Conservation (phyloP, 2,888 invertebrate genomes). For the Parnassius smintheus region DNA sequence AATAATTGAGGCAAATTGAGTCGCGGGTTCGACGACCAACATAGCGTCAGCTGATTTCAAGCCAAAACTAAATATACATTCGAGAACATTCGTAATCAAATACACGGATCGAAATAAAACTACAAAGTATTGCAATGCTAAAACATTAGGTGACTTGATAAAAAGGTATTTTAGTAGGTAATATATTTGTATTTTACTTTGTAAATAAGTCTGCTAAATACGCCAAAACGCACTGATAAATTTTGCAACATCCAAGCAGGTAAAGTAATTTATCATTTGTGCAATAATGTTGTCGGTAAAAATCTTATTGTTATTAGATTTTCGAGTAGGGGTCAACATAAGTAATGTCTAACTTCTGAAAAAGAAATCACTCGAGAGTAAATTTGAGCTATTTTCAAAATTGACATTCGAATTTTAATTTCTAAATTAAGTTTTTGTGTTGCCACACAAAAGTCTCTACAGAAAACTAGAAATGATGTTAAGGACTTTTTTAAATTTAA, state of each 20-base stretch:
- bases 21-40: constrained; percentile 27
- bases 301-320: too few species aligned
- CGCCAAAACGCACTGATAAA: background rate
- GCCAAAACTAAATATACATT: constrained; percentile 43
- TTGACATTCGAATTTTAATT: too few species aligned
- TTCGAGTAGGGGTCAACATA: too few species aligned
- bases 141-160: background rate
- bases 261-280: background rate
- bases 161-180: too few species aligned
- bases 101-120: constrained; percentile 10
- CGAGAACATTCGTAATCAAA: constrained; percentile 30
- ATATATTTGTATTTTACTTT: too few species aligned
- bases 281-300: background rate
- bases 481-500: constrained; percentile 17
- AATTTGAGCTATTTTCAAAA: too few species aligned
- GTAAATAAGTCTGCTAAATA: too few species aligned
- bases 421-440: too few species aligned
- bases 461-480: too few species aligned
- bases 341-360: too few species aligned
- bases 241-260: background rate
- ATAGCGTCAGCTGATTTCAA: constrained; percentile 36
- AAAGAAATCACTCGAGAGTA: too few species aligned
- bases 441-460: too few species aligned
- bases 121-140: constrained; percentile 1
- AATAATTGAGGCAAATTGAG: constrained; percentile 18